Conservation (phyloP, 2,888 invertebrate species). For the Drosophila quinaria region DNA sequence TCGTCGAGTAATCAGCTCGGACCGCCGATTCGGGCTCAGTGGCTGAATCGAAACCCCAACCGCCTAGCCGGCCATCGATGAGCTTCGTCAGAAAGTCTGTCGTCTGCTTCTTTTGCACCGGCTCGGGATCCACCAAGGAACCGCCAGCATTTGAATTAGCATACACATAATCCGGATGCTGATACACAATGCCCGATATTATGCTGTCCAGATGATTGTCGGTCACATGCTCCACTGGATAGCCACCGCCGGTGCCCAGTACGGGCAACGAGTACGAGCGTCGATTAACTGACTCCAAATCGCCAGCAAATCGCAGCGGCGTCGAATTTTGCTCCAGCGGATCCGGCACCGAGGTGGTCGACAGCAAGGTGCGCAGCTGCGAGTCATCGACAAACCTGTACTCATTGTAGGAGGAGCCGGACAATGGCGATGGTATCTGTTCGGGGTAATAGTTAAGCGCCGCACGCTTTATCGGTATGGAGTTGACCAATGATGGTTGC, state of each 20-base stretch:
- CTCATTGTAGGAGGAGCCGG: conserved; percentile 53
- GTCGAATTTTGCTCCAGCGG: conserved; percentile 58
- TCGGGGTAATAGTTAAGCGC: conserved; percentile 49
- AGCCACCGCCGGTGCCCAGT: conserved; percentile 46
- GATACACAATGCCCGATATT: conserved; percentile 78
- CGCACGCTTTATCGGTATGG: conserved; percentile 52
- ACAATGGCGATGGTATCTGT: conserved; percentile 56
- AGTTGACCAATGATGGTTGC: conserved; percentile 24
- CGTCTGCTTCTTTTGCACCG: conserved; percentile 73
- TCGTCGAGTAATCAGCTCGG: conserved; percentile 51
- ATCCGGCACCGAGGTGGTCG: conserved; percentile 73
- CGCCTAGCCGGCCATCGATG: conserved; percentile 71
- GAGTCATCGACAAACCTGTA: conserved; percentile 81
- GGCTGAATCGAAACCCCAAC: conserved; percentile 67
- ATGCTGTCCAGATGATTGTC: conserved; percentile 79
- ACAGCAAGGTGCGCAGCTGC: conserved; percentile 67
- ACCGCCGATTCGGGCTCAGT: conserved; percentile 58
- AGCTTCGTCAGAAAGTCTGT: conserved; percentile 78
- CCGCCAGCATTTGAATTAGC: conserved; percentile 66
- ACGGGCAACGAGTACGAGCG: conserved; percentile 30
- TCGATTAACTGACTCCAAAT: conserved; percentile 49
- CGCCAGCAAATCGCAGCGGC: conserved; percentile 72
- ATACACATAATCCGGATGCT: conserved; percentile 81
- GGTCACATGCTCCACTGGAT: conserved; percentile 65
- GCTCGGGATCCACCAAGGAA: conserved; percentile 72